Base-by-base conservation (phyloP, 2,888 invertebrate species). In the Callyntrura guangdongensis region DNA sequence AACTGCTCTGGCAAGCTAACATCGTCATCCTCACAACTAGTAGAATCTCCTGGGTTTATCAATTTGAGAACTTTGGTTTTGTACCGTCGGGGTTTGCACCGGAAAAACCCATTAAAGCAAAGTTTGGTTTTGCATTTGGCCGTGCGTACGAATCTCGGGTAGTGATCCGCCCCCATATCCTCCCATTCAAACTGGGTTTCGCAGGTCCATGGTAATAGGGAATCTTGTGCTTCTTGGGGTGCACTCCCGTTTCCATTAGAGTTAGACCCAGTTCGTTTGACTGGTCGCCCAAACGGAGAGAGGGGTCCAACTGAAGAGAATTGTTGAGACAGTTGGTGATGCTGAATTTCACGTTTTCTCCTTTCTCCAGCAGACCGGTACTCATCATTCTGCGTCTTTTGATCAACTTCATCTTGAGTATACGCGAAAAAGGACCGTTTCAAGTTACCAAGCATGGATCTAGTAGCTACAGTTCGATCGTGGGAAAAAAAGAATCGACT, bases 111-210 rank as follows among this genome's bases (percentile, higher is more conserved):
- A 45, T 93, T 93, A 77, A 94, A 93, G 64, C 94, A 94, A 61
- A 92, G 86, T 25, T 92, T 89, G 14, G 92, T 83, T 74, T 93
- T 93, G 72, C 94, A 94, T 74, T 94, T 92, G 4, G 94, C 94
- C 9, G 93, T 94, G 0, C 94, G 90, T n/a, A 94, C 93, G 86
- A 94, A 94, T 17, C 94, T 83, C 1, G 94, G 94, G 49, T 94
- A 94, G 67, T 93, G 93, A 79, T 94, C 93, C 0, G 92, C 79
- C 6, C 93, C 93, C 91, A 91, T 93, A 45, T 93, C 93, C 17
- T 87, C 90, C 94, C 94, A 94, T 67, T 93, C 93, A 61, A 93
- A 94, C 53, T 93, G 92, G 0, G 94, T 93, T 77, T 93, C 93
- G 82, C 94, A 94, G 20, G 92, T 92, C 94, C 94, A 94, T 0